These are phyloP conservation scores for Elgaria multicarinata DNA, from an alignment of 2,113 vertebrate species.

Conservation along the genomic window DNA sequence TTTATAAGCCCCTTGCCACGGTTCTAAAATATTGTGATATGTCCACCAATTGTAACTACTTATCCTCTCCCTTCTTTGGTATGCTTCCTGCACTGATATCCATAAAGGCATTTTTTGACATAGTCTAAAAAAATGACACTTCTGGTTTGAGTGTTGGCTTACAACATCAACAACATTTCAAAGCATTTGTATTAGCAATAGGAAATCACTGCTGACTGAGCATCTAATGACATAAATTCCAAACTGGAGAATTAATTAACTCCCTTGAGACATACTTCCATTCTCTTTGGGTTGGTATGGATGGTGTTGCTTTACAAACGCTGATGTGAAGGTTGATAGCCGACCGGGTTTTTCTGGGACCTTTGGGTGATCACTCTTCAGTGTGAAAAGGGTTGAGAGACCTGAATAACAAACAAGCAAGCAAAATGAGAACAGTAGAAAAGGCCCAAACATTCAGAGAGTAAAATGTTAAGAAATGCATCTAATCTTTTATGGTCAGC, in stretches of 20 bases:
- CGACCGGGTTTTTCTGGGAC: conserved; percentile 23
- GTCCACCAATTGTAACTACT: too few relatives aligned
- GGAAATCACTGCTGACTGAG: conserved; percentile 42
- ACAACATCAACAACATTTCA: conserved; percentile 2
- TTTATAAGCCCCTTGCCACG: too few relatives aligned
- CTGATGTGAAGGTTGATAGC: conserved; percentile 22
- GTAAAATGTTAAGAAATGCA: neutral
- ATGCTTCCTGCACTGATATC: too few relatives aligned
- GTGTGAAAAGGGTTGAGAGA: conserved; percentile 4
- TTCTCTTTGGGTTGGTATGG: conserved; percentile 34
- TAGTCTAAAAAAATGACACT: too few relatives aligned
- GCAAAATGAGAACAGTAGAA: neutral
- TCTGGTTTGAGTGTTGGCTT: neutral
- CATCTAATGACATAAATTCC: neutral
- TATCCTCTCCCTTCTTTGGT: too few relatives aligned
- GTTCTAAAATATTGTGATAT: too few relatives aligned
- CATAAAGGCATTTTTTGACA: too few relatives aligned
- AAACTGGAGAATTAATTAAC: neutral
- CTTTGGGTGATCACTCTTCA: conserved; percentile 28
- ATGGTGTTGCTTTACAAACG: conserved; percentile 33
- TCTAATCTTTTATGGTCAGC: neutral
- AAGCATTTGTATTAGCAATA: conserved; percentile 31
- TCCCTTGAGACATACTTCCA: conserved; percentile 48
- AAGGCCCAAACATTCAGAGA: conserved; percentile 28
- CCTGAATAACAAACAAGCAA: conserved; percentile 35